Base-by-base conservation (phyloP, 2,888 invertebrate species). In the Taphrorychus bicolor region DNA sequence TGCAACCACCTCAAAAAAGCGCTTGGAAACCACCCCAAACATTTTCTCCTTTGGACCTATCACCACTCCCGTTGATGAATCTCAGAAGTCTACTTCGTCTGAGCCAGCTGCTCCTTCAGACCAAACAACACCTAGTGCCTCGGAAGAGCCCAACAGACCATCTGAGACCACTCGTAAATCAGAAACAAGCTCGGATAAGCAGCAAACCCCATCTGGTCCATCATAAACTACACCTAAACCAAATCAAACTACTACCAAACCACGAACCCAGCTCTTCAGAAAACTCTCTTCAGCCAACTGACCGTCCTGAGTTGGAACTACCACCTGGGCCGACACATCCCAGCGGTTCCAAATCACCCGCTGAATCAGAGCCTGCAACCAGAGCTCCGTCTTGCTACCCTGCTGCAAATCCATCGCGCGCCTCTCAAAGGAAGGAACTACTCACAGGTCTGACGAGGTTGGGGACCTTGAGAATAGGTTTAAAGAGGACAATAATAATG, bases 401-500 rank as follows among this genome's bases (percentile, higher is more conserved):
- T 19, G 21, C 17, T 3, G 14, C 1, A n/a, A 11, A 22, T 11
- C 5, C 22, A 19, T 5, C 16, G 16, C 21, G 54, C 40, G 9
- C 9, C 14, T 9, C 17, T 1, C n/a, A 11, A 16, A 24, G n/a
- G 54, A 17, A 14, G 24, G 23, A 24, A 2, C 54, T 24, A 32
- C 7, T 22, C 19, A 17, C 2, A 16, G 5, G 5, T 5, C 18
- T 5, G 48, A 5, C 7, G 32, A 32, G 3, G 51, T 7, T 19
- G 51, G 16, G 5, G 21, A 18, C n/a, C 19, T 70, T 1, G 59
- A 16, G 4, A 66, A 21, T 22, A 23, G 69, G 24, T 70, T 70
- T 40, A 66, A 66, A 14, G 66, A 66, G n/a, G 24, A 21, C 3
- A 52, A 57, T 45, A 58, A 65, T 17, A 23, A 16, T 65, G 16